Base-by-base conservation (phyloP, 2,888 invertebrate genomes). In the Alsophila aescularia region DNA sequence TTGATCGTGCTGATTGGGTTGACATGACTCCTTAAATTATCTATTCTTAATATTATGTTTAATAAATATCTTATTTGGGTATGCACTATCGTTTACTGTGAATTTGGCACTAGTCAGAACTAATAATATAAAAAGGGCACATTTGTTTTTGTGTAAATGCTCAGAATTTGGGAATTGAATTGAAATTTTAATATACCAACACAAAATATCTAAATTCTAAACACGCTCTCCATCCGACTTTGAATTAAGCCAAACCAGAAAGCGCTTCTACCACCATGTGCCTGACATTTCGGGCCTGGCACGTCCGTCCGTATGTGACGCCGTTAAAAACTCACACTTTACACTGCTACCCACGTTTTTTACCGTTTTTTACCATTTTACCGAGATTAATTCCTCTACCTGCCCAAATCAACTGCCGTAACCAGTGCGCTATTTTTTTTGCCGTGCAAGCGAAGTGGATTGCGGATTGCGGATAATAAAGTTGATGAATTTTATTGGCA, bases 251-350 rank as follows among this genome's bases (percentile, higher is more conserved):
- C 75, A 71, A 27, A 58, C 60, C 65, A 56, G 52, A 73, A 76
- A 79, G 73, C 68, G 73, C 79, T 83, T 83, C 75, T 79, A 77
- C 75, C 72, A 73, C 72, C 77, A 75, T 77, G 79, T 70, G 73
- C 64, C 79, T 85, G 84, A 85, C 86, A 82, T 84, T 84, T 83
- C 44, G 79, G 79, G 74, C 74, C 75, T 70, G 77, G 69, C 78
- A 79, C 80, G 83, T 83, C 70, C 78, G 75, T 67, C 73, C 71
- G 73, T 62, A 75, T 77, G 77, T 79, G 80, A 80, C 81, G 79
- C 70, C 73, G 80, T 77, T 81, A 83, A 83, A 77, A 78, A 73
- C 73, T 68, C 69, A 57, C 58, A 60, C 69, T 70, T 42, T 66
- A 70, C 67, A 66, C 70, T 69, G 69, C 62, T 60, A 60, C 58